Base-by-base conservation (phyloP, 2,888 invertebrate genomes). In the Epinotia bilunana region DNA sequence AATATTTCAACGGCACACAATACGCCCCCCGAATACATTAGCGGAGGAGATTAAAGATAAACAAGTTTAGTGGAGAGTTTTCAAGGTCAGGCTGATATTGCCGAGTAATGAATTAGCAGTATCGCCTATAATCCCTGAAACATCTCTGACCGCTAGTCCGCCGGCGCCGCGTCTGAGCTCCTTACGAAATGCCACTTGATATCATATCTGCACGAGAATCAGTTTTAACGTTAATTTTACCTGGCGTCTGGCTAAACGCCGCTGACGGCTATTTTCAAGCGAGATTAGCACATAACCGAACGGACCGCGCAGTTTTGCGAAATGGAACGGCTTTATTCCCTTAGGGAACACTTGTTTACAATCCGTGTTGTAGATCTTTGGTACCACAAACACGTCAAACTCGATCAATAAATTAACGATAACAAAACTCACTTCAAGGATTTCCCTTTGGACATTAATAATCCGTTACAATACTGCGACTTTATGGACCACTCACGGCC, bases 1-100 rank as follows among this genome's bases (percentile, higher is more conserved):
- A 81, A 85, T 85, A 84, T 83, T 86, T 83, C 79, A 82, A 78
- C 63, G 74, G 62, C 76, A 78, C 83, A 82, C 80, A 84, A 82
- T 79, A 76, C 72, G 76, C 76, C 77, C 74, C 69, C 77, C 70
- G 78, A 79, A 80, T 81, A 80, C 75, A 83, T 83, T 78, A 78
- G 76, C 68, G 53, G 28, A 74, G 62, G n/a, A 62, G 46, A 69
- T 73, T 69, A 69, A 60, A 64, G 67, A 73, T 70, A 76, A 73
- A 65, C 63, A 73, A 23, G 46, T 12, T n/a, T 68, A 67, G 65
- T 67, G 55, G 18, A 28, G 57, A 58, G 60, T 73, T 73, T 64
- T 68, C 60, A 68, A 69, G 70, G 64, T 7, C 39, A 18, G 33
- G 33, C 49, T 69, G 49, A 49, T 70, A 63, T 62, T 55, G 69